These are phyloP conservation scores for Stomorhina lunata DNA, from an alignment of 2,888 invertebrate species.

Conservation along the genomic window DNA sequence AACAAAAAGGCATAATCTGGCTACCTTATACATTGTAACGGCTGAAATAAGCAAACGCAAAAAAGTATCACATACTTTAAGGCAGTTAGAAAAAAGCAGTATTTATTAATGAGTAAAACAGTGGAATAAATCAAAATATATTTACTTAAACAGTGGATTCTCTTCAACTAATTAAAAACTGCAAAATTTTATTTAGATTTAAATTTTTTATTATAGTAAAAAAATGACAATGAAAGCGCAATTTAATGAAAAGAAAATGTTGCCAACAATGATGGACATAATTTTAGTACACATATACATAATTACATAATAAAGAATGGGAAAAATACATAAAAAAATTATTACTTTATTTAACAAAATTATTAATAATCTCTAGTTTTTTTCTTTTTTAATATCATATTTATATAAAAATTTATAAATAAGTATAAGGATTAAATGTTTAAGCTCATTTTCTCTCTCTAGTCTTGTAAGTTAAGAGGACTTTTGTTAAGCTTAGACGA, in stretches of 20 bases:
- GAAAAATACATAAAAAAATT: slow-evolving; percentile 58
- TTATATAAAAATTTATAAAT: slow-evolving; percentile 50
- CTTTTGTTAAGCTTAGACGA: slow-evolving; percentile 21
- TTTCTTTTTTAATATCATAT: slow-evolving; percentile 35
- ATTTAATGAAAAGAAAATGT: slow-evolving; percentile 30
- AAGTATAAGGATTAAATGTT: slow-evolving; percentile 48
- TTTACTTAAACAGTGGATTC: no score
- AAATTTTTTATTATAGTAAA: slow-evolving; percentile 67
- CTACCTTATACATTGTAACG: no score
- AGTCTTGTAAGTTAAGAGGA: background rate
- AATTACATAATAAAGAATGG: slow-evolving; percentile 4
- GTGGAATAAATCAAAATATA: no score
- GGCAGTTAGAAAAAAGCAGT: no score
- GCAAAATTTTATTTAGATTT: background rate
- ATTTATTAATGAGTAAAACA: no score
- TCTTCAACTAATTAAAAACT: slow-evolving; percentile 69
- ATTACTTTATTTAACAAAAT: slow-evolving; percentile 66
- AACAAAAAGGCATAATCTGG: no score
- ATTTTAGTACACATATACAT: slow-evolving; percentile 49
- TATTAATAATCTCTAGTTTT: no score
- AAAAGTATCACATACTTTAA: no score
- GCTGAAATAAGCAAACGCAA: no score
- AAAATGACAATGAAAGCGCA: slow-evolving; percentile 56
- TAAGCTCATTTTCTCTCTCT: background rate
- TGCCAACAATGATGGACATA: slow-evolving; percentile 44